Evolutionary conservation across 1,140 invertebrate species (phyloP), one percentile per base, ranked within the genome.

Genomic region (Drosophila virilis): DNA sequence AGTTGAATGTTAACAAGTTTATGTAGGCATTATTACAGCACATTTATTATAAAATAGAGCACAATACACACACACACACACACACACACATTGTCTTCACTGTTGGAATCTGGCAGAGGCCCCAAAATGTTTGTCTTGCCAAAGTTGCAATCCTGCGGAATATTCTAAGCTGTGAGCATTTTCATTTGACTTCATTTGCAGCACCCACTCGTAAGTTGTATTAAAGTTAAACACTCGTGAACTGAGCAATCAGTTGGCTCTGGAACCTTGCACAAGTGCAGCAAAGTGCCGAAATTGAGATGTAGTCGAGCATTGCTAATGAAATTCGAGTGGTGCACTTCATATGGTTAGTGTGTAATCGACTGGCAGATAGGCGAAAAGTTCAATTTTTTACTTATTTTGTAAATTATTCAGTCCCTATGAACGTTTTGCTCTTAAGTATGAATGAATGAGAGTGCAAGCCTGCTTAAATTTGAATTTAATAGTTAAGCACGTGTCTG

Each of bases 21-120:
- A 64, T 52, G 59, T 77, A 74, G 72, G 68, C 68, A 64, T 73
- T 77, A 80, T 84, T 79, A 76, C 62, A 73, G 80, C 80, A 77
- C 71, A 84, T 83, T 76, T 77, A 50, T 70, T 68, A 70, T 68
- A 59, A 74, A 66, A 80, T 69, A 66, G 62, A 78, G 43, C 48
- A 78, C 75, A 61, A 43, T 17, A 17, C 17, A 17, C 17, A 17
- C 17, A 28, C 0, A 28, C 8, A n/a, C 12, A 45, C n/a, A 48
- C 45, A 13, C 45, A 64, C 54, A 64, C n/a, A 43, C n/a, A 38
- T 42, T 67, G 70, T 74, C 74, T 78, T 72, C 59, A 54, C 52
- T 76, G 70, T 43, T 22, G 70, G 51, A 51, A 77, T 85, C 62
- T 60, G 52, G 33, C 45, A 62, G 72, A 76, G 66, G 68, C 50